phyloP scores from a whole-genome alignment of 2,797 vertebrate species.

The Iguana delicatissima region DNA sequence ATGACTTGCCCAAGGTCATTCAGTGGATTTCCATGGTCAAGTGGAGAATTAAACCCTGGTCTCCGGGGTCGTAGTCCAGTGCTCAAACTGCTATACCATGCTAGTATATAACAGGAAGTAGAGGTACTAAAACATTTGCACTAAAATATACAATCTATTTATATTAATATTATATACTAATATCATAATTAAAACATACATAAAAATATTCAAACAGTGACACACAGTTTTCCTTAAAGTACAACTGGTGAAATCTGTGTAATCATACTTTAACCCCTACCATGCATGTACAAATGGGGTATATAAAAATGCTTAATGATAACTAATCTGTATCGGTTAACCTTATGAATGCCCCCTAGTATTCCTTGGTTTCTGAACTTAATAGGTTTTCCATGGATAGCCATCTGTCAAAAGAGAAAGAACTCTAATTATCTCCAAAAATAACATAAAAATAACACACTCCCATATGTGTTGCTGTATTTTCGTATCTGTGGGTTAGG shows the following conservation, averaged over 20 bases:
- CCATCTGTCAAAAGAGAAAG: neutral
- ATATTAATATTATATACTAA: neutral
- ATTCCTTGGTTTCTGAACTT: neutral
- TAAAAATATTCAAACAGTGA: neutral
- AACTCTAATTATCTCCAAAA: constrained; percentile 11
- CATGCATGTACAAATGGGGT: neutral
- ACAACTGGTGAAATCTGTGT: too few relatives aligned
- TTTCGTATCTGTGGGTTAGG: neutral
- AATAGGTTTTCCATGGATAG: neutral
- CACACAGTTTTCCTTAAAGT: neutral
- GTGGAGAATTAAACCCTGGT: too few relatives aligned
- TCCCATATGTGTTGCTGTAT: neutral
- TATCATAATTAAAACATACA: neutral
- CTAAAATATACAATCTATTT: neutral
- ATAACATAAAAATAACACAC: neutral
- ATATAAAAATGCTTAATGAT: neutral
- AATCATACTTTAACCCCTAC: neutral
- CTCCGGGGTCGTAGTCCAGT: too few relatives aligned
- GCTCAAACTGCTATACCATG: too few relatives aligned
- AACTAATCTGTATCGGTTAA: neutral
- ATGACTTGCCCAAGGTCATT: too few relatives aligned
- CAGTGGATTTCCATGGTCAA: too few relatives aligned
- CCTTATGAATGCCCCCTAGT: neutral
- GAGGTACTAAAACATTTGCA: neutral
- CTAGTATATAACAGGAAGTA: neutral